Percentiles rank a stretch among this genome's conserved stretches.
Conservation (phyloP, 2,113 vertebrate genomes). For the Elephantulus edwardii region DNA sequence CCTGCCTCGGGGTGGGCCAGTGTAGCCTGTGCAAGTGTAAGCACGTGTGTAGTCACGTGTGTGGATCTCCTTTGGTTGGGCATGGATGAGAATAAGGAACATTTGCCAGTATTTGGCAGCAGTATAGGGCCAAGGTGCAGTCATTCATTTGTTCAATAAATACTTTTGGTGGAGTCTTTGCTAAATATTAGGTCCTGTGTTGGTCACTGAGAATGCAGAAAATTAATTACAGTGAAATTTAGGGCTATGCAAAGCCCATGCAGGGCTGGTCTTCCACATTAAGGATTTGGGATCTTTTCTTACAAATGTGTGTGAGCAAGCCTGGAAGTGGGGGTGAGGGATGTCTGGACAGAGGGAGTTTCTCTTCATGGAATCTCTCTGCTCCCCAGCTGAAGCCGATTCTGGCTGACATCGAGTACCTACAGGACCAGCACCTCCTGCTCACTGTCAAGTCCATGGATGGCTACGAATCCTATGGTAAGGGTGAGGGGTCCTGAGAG, state of each 20-base stretch:
- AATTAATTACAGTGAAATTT: background rate
- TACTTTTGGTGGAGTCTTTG: constrained; percentile 23
- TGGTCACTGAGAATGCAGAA: background rate
- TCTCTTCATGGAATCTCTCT: background rate
- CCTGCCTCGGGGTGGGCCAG: fast-evolving
- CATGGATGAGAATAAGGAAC: background rate
- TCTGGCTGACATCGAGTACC: constrained; percentile 96
- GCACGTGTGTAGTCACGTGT: no score
- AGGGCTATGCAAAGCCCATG: background rate
- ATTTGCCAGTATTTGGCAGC: background rate
- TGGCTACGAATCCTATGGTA: constrained; percentile 96
- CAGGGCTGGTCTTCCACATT: background rate
- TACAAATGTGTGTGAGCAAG: background rate
- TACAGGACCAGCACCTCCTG: constrained; percentile 97
- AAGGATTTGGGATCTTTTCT: background rate
- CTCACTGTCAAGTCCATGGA: constrained; percentile 97
- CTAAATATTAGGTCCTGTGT: constrained; percentile 7
- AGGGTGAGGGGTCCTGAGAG: background rate
- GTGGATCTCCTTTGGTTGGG: background rate
- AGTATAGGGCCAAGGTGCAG: background rate
- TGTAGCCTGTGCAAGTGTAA: background rate
- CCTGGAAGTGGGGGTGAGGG: background rate
- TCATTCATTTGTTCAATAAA: constrained; percentile 1
- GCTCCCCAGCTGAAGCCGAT: constrained; percentile 92
- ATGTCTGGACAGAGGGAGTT: background rate